These are phyloP conservation scores for Lamproptera curius DNA, from an alignment of 2,888 invertebrate genomes.

Conservation along the genomic window DNA sequence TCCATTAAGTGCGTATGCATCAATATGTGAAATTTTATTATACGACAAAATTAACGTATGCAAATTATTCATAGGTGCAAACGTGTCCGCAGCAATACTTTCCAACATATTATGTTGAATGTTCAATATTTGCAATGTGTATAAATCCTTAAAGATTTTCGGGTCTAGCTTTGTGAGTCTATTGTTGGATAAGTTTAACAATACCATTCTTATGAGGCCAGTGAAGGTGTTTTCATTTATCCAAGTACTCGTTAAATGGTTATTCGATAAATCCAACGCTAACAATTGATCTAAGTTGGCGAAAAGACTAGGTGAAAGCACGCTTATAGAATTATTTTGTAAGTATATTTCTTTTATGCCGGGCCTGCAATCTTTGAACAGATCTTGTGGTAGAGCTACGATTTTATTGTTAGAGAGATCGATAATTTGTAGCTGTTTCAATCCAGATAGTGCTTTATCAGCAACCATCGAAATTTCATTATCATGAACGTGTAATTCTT, in stretches of 20 bases:
- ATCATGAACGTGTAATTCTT: conserved; percentile 89
- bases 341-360: conserved; percentile 92
- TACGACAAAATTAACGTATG: conserved; percentile 92
- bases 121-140: conserved; percentile 91
- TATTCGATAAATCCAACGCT: conserved; percentile 90
- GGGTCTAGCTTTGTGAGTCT: conserved; percentile 88
- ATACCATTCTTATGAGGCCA: conserved; percentile 91
- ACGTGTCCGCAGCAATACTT: conserved; percentile 91
- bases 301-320: conserved; percentile 90
- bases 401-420: conserved; percentile 95
- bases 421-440: conserved; percentile 89
- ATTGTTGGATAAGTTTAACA: conserved; percentile 92
- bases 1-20: conserved; percentile 92
- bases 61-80: conserved; percentile 93
- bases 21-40: conserved; percentile 90
- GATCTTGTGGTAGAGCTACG: conserved; percentile 89
- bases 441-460: conserved; percentile 88
- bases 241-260: conserved; percentile 92
- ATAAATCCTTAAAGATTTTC: conserved; percentile 90
- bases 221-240: conserved; percentile 91
- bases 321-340: conserved; percentile 94
- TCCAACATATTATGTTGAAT: conserved; percentile 91
- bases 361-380: conserved; percentile 88
- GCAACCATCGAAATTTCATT: conserved; percentile 94
- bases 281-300: conserved; percentile 90